A percentile compares a stretch with the other conserved stretches of the same genome.
Evolutionary conservation across 2,888 invertebrate species (phyloP).

Genomic region (Sarcophaga rosellei): DNA sequence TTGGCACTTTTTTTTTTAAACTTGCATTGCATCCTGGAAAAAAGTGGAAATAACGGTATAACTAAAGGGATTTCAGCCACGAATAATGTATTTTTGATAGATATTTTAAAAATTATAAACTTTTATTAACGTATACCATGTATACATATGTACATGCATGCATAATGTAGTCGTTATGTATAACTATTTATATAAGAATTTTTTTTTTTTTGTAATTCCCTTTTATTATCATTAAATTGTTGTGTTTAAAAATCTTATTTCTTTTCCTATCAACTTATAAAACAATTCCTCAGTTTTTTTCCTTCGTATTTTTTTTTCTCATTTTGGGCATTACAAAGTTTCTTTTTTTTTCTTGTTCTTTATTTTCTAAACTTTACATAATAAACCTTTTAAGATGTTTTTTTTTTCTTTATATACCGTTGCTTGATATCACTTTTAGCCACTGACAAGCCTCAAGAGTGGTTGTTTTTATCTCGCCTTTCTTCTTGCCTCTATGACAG

Average conservation of each 20-base stretch:
- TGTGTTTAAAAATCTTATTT: constrained; percentile 15
- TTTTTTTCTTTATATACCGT: neutral
- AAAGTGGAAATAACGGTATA: neutral
- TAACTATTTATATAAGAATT: constrained; percentile 1
- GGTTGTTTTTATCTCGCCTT: neutral
- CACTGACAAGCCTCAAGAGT: constrained; percentile 33
- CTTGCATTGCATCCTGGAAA: constrained; percentile 44
- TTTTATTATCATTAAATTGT: neutral
- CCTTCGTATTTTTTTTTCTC: too few relatives aligned
- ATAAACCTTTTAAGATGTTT: constrained; percentile 50
- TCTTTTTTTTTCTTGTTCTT: too few relatives aligned
- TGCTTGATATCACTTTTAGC: neutral
- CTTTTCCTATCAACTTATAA: neutral
- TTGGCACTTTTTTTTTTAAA: constrained; percentile 27
- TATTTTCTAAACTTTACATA: constrained; percentile 44
- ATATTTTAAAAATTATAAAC: too few relatives aligned
- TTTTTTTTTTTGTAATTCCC: neutral
- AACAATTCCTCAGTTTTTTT: constrained; percentile 42
- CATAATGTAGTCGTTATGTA: neutral
- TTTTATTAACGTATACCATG: neutral
- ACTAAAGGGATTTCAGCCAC: neutral
- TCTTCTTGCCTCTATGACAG: constrained; percentile 38
- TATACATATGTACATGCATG: neutral
- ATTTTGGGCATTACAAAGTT: too few relatives aligned
- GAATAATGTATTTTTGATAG: too few relatives aligned